Base-by-base conservation (phyloP, 2,113 vertebrate species). In the Arothron firmamentum region DNA sequence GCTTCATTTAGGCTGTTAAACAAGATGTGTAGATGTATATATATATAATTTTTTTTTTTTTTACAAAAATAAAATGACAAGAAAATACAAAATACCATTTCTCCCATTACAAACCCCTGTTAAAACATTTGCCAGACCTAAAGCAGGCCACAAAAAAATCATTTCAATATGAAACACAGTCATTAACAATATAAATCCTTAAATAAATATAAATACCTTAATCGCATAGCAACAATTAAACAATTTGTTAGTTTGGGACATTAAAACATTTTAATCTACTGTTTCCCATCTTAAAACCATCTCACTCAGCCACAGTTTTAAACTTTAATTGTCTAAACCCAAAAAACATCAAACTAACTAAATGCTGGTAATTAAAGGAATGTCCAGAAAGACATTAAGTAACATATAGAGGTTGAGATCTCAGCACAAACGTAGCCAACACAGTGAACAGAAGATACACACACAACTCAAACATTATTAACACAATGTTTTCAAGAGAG, bases 141-240 rank as follows among this genome's bases (percentile, higher is more conserved):
- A 75, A 69, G 46, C 78, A 85, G 86, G 83, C 78, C 72, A 86
- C 83, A 86, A 59, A 10, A 34, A 38, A 75, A 85, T 57, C 78
- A 85, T 85, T 87, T 86, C 84, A 87, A 42, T 85, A 72, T 84
- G 84, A 87, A 88, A 86, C 70, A 89, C 85, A 89, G 61, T 81
- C 70, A 85, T 59, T 74, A 79, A 83, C 74, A 84, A 59, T 67
- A 78, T 50, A 59, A 73, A 67, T 68, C n/a, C n/a, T n/a, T n/a
- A n/a, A n/a, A n/a, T n/a, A n/a, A n/a, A n/a, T n/a, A n/a, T n/a
- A n/a, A 17, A 38, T 65, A 61, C 65, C 46, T 70, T 62, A 75
- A 46, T 65, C 52, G 75, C 47, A 65, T 53, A 73, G 52, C 49
- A 81, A 85, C 79, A 86, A 47, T 82, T 81, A 50, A 82, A 80